Evolutionary conservation across 1,140 invertebrate genomes (phyloP).

Genomic region (Bicyclus anynana): DNA sequence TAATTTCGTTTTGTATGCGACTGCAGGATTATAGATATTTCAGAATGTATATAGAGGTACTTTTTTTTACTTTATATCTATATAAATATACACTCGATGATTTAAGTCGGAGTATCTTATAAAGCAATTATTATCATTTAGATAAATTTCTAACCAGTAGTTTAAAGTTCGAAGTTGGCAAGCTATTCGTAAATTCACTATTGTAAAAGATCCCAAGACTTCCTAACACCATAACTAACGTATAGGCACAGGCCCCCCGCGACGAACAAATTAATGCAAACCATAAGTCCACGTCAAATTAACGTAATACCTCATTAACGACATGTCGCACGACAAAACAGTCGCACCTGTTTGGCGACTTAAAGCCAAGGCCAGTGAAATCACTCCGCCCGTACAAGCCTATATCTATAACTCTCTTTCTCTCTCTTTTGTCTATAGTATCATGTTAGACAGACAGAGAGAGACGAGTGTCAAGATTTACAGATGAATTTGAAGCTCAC

Average conservation of each 20-base stretch:
- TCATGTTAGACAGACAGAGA: no score
- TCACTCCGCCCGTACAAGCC: no score
- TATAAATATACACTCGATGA: neutral
- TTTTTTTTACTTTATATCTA: no score
- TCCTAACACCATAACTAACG: neutral
- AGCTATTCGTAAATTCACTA: neutral
- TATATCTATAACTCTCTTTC: no score
- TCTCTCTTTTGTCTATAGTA: no score
- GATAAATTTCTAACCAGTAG: neutral
- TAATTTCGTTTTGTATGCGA: no score
- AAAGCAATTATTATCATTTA: neutral
- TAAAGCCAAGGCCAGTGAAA: no score
- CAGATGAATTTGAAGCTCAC: no score
- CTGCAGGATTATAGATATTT: no score
- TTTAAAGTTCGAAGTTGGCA: neutral
- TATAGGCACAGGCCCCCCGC: neutral
- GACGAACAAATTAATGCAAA: neutral
- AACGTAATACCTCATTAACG: neutral
- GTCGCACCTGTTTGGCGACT: no score
- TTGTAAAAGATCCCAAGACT: neutral
- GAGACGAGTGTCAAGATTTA: no score
- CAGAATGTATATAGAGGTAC: no score
- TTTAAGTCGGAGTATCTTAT: neutral
- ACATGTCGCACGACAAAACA: neutral
- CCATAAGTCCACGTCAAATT: neutral